Base-by-base conservation (phyloP, 2,797 vertebrate species). In the Babyrousa celebensis region DNA sequence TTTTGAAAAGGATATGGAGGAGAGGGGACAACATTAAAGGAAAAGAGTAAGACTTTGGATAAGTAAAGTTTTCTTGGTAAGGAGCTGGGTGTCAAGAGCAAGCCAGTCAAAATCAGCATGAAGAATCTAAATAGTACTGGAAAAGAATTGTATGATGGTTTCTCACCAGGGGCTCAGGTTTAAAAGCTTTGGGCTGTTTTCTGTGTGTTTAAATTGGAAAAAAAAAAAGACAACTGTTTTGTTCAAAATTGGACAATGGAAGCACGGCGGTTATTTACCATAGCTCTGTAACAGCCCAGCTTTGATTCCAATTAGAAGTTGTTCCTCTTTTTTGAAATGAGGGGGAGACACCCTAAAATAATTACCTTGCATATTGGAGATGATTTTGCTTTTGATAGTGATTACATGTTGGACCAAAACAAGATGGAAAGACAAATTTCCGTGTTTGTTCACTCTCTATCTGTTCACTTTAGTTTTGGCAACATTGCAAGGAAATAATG, bases 181-280 rank as follows among this genome's bases (percentile, higher is more conserved):
- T 95, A 95, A 96, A 96, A 94, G 78, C 79, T 89, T 68, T 52
- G 20, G 43, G 96, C 95, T 98, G 94, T 98, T 98, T 98, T 98
- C 97, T 98, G 96, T 89, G 9, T 95, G 90, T 93, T 97, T 89
- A n/a, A 3, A 40, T 91, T 96, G 20, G 23, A 68, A 79, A 86
- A 72, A 87, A 60, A 62, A 97, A 0, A 0, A 97, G 96, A 96
- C 97, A 98, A 97, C 96, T 96, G 96, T 98, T 98, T 98, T 98
- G 97, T 98, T 98, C 98, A 97, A 97, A 98, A 97, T 98, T 95
- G 93, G 96, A 98, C 96, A 97, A 65, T 91, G 87, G 89, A 96
- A 96, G 68, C 68, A 86, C 1, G 1, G 96, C 91, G 88, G 95
- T 95, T 98, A 93, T 94, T 97, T 97, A 71, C 68, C 29, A 96